phyloP scores from a whole-genome alignment of 2,797 vertebrate species.

The Gobio occitaniae region DNA sequence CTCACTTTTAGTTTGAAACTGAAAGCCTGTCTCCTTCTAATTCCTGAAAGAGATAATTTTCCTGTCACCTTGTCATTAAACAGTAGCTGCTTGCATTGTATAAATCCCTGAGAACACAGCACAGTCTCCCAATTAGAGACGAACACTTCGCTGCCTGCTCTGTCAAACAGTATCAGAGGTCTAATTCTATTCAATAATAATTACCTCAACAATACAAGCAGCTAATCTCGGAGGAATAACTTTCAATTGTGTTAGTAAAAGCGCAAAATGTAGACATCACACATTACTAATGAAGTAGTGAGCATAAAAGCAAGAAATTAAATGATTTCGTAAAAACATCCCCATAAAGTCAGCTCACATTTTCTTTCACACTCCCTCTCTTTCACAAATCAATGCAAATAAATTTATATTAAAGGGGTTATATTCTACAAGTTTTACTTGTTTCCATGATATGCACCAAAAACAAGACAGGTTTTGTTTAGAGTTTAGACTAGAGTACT shows the following conservation, averaged over 20 bases:
- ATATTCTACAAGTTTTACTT: background rate
- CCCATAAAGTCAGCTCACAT: slow-evolving; percentile 71
- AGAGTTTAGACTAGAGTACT: too few relatives aligned
- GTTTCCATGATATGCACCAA: background rate
- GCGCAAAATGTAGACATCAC: slow-evolving; percentile 73
- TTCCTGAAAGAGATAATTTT: slow-evolving; percentile 25
- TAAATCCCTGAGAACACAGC: slow-evolving; percentile 51
- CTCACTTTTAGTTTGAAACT: slow-evolving; percentile 12
- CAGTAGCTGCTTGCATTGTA: slow-evolving; percentile 22
- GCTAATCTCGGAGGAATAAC: slow-evolving; percentile 52
- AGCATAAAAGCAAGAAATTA: slow-evolving; percentile 72
- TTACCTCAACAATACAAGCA: slow-evolving; percentile 65
- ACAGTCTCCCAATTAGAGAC: slow-evolving; percentile 48
- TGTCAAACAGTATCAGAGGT: slow-evolving; percentile 59
- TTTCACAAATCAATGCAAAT: background rate
- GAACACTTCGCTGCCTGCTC: slow-evolving; percentile 59
- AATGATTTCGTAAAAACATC: slow-evolving; percentile 66
- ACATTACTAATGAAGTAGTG: slow-evolving; percentile 81
- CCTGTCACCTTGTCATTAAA: slow-evolving; percentile 34
- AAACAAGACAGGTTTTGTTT: background rate
- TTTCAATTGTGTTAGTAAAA: slow-evolving; percentile 63
- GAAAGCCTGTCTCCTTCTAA: background rate
- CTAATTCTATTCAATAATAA: slow-evolving; percentile 73
- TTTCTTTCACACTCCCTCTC: slow-evolving; percentile 56
- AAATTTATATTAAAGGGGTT: background rate